These are phyloP conservation scores for Hyalella azteca DNA, from an alignment of 2,888 invertebrate species.

Conservation along the genomic window DNA sequence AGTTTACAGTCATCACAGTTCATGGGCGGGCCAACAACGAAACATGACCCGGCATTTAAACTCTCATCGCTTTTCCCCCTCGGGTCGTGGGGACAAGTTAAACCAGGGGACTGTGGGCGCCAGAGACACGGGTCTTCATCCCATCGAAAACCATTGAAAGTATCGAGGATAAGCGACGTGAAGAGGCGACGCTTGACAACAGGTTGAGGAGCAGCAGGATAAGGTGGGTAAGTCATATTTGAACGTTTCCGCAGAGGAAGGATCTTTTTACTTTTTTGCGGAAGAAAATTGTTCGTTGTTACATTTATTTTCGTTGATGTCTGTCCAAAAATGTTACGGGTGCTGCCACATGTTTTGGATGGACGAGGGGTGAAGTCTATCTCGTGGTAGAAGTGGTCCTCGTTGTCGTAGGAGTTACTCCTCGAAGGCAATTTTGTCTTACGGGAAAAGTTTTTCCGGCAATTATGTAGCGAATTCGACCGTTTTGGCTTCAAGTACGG, in stretches of 20 bases:
- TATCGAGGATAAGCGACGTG: not conserved
- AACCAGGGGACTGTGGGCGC: constrained; percentile 45
- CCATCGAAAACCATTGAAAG: constrained; percentile 40
- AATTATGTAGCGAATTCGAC: constrained; percentile 1
- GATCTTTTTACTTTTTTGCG: not conserved
- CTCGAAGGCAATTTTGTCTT: not conserved
- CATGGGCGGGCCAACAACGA: constrained; percentile 39
- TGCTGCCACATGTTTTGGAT: not conserved
- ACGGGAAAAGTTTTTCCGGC: not conserved
- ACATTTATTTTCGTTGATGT: not conserved
- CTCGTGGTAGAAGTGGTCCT: constrained; percentile 4
- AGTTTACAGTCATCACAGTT: not conserved
- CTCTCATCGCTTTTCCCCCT: not conserved
- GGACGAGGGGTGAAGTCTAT: constrained; percentile 1
- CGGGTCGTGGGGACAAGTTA: constrained; percentile 44
- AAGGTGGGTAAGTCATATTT: constrained; percentile 41
- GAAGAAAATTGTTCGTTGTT: not conserved
- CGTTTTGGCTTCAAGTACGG: constrained; percentile 24
- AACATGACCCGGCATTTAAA: constrained; percentile 43
- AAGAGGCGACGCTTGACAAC: not conserved
- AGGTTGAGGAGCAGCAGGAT: constrained; percentile 38
- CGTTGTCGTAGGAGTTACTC: not conserved
- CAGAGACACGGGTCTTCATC: constrained; percentile 52
- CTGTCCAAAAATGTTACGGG: not conserved
- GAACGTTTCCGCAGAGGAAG: not conserved